Evolutionary conservation across 2,888 invertebrate genomes (phyloP).

Genomic region (Litoditis marina): DNA sequence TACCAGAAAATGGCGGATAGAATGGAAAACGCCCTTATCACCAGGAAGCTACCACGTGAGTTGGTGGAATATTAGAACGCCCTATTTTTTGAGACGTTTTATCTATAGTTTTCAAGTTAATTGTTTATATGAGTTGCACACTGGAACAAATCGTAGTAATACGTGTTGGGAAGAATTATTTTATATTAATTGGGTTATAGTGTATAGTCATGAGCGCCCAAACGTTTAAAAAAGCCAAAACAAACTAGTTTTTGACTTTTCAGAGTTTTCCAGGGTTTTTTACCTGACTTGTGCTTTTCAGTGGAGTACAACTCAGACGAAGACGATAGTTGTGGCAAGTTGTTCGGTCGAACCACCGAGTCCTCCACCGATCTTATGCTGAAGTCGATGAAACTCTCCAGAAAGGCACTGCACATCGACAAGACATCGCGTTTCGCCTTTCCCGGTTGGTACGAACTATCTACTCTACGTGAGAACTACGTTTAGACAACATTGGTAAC

Average conservation of each 20-base stretch:
- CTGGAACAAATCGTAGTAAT: no score
- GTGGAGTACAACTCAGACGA: slow-evolving; percentile 39
- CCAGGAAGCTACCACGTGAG: slow-evolving; percentile 23
- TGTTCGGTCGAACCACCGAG: slow-evolving; percentile 32
- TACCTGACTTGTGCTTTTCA: neutral
- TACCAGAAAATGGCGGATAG: slow-evolving; percentile 53
- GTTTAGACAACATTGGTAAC: neutral
- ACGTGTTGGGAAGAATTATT: no score
- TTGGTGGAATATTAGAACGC: slow-evolving; percentile 6
- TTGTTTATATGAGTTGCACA: no score
- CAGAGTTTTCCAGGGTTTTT: neutral
- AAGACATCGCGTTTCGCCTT: slow-evolving; percentile 45
- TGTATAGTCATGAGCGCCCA: neutral
- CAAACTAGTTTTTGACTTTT: neutral
- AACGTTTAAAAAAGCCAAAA: neutral
- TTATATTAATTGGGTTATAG: no score
- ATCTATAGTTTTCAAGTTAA: no score
- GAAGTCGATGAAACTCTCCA: slow-evolving; percentile 41
- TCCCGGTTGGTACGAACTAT: slow-evolving; percentile 42
- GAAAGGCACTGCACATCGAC: slow-evolving; percentile 49
- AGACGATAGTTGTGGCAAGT: slow-evolving; percentile 32
- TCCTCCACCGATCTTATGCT: slow-evolving; percentile 44
- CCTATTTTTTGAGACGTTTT: neutral
- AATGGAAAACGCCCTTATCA: slow-evolving; percentile 6
- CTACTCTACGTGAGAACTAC: neutral